Evolutionary conservation across 2,797 vertebrate genomes (phyloP), one percentile per base, ranked within the genome.

Genomic region (Lepus oiostolus): DNA sequence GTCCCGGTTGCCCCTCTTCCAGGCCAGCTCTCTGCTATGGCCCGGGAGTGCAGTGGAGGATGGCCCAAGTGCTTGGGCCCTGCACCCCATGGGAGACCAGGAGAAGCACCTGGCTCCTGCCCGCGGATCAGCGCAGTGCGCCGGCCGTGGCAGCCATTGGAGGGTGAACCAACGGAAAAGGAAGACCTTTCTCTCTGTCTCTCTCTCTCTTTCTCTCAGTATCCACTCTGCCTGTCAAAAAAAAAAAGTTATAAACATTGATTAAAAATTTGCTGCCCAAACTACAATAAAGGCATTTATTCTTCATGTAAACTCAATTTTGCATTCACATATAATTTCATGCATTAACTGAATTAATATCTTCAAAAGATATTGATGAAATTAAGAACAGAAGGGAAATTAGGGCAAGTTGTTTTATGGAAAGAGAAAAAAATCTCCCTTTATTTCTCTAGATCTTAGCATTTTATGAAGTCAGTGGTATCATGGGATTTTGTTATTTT

Each of bases 361-460:
- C 28, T 67, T 54, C 68, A 32, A 65, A 83, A 86, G 35, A 28
- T 54, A n/a, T 30, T 85, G 4, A 90, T 76, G 52, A 86, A 82
- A 71, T 80, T 80, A 89, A 93, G 52, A 28, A 67, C 4, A 89
- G 7, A 95, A 79, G 5, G 19, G 71, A 94, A 89, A 88, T 81
- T 77, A 70, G 10, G 83, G 28, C 16, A 71, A 62, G 12, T 47
- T 62, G 89, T 11, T 83, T 52, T 89, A 16, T 7, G 10, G 30
- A 52, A 5, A 93, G 35, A 71, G 6, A 2, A n/a, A 47, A 83
- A 8, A 47, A 1, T 9, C 42, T 24, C 38, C 28, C 42, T 54
- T 42, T 38, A 21, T 63, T 87, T 92, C n/a, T 32, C n/a, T 13
- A 50, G 5, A 74, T 63, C 12, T 94, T 12, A 42, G 32, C 21